Evolutionary conservation across 2,888 invertebrate species (phyloP).

Genomic region (Therioaphis trifolii): DNA sequence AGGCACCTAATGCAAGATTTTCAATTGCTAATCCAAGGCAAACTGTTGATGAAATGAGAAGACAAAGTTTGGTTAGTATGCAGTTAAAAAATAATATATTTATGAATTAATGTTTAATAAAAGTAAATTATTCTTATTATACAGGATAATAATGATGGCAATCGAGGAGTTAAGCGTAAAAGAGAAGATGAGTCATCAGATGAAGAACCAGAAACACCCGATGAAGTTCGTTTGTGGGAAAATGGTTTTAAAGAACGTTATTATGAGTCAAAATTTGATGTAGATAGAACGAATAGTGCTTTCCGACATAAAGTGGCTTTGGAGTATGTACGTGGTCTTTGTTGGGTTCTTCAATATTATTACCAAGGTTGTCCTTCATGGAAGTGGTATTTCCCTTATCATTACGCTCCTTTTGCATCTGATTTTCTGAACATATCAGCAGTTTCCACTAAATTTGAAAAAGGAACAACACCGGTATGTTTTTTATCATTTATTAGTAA

Average conservation of each 20-base stretch:
- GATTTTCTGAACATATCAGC: slow-evolving; percentile 94
- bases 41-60: slow-evolving; percentile 55
- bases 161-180: slow-evolving; percentile 53
- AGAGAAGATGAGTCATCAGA: slow-evolving; percentile 67
- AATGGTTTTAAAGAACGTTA: slow-evolving; percentile 98
- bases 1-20: slow-evolving; percentile 50
- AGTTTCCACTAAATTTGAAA: slow-evolving; percentile 87
- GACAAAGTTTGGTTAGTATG: slow-evolving; percentile 56
- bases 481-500: slow-evolving; percentile 34
- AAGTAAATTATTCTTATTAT: slow-evolving; percentile 31
- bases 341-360: slow-evolving; percentile 98
- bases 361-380: slow-evolving; percentile 98
- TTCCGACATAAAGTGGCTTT: slow-evolving; percentile 92
- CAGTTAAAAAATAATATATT: neutral
- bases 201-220: slow-evolving; percentile 74
- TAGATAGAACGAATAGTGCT: slow-evolving; percentile 78
- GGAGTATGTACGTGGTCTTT: slow-evolving; percentile 94
- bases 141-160: slow-evolving; percentile 49
- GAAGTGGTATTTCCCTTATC: slow-evolving; percentile 99
- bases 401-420: slow-evolving; percentile 99
- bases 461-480: slow-evolving; percentile 86
- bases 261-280: slow-evolving; percentile 94
- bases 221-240: slow-evolving; percentile 94
- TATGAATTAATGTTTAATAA: neutral
- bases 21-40: slow-evolving; percentile 54